These are phyloP conservation scores for Papilio protenor DNA, from an alignment of 2,888 invertebrate species.

Conservation along the genomic window DNA sequence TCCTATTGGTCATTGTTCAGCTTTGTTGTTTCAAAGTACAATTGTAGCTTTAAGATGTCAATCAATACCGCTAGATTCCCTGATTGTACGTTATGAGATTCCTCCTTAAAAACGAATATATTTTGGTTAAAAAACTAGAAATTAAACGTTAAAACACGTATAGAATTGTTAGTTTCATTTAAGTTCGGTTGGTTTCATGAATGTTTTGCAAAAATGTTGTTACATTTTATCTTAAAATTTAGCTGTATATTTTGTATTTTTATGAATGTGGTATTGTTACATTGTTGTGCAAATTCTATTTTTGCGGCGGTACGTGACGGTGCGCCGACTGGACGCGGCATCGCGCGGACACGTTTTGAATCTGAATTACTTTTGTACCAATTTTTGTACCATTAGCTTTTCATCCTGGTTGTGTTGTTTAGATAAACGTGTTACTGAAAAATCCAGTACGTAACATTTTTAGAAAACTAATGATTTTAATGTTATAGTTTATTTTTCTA, in stretches of 20 bases:
- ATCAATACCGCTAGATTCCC: too few relatives aligned
- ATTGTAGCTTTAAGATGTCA: too few relatives aligned
- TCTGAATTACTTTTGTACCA: conserved; percentile 12
- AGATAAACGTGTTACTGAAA: not conserved
- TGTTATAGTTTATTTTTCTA: too few relatives aligned
- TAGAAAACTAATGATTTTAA: not conserved
- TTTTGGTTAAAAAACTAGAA: not conserved
- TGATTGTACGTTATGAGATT: too few relatives aligned
- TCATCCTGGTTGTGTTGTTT: not conserved
- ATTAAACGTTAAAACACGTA: not conserved
- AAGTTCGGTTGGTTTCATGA: not conserved
- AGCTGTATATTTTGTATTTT: conserved; percentile 11
- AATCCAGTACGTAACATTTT: not conserved
- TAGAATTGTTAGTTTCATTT: not conserved
- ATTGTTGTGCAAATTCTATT: conserved; percentile 33
- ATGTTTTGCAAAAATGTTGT: not conserved
- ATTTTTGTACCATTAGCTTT: conserved; percentile 16
- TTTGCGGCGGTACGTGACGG: conserved; percentile 21
- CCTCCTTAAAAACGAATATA: too few relatives aligned
- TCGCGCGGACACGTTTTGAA: conserved; percentile 16
- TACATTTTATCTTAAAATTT: conserved; percentile 10
- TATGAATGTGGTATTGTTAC: conserved; percentile 27
- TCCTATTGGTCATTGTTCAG: too few relatives aligned
- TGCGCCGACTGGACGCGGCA: conserved; percentile 7
- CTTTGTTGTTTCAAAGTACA: too few relatives aligned